Conservation (phyloP, 2,888 invertebrate genomes). For the Heliconius ethilla region DNA sequence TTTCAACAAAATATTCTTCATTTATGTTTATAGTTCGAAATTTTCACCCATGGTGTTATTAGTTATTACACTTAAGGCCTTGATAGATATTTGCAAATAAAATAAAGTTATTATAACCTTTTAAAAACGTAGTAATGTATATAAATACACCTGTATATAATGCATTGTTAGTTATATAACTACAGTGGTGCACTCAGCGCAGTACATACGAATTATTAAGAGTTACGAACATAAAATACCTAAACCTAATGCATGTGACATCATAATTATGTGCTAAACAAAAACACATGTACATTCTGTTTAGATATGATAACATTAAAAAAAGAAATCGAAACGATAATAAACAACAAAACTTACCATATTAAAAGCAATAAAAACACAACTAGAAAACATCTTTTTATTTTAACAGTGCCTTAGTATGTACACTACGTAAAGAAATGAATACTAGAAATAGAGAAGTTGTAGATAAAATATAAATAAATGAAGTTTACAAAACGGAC, state of each 20-base stretch:
- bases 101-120: background rate
- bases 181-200: background rate
- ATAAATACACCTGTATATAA: background rate
- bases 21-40: constrained; percentile 6
- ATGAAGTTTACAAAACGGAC: background rate
- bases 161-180: constrained; percentile 17
- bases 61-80: constrained; percentile 11
- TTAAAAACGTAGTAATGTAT: background rate
- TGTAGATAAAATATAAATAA: background rate
- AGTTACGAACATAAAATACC: background rate
- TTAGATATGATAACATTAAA: background rate
- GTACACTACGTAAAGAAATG: constrained; percentile 18
- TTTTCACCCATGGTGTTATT: constrained; percentile 19
- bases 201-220: background rate
- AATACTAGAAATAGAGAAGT: background rate
- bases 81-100: background rate
- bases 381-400: constrained; percentile 35
- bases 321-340: constrained; percentile 2
- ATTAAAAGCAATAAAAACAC: constrained; percentile 36
- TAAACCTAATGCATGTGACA: constrained; percentile 10
- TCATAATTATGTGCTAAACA: background rate
- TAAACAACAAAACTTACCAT: constrained; percentile 35
- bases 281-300: constrained; percentile 5
- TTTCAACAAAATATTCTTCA: background rate
- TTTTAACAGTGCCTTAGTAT: constrained; percentile 24